Evolutionary conservation across 2,113 vertebrate genomes (phyloP).

Genomic region (Excalfactoria chinensis): DNA sequence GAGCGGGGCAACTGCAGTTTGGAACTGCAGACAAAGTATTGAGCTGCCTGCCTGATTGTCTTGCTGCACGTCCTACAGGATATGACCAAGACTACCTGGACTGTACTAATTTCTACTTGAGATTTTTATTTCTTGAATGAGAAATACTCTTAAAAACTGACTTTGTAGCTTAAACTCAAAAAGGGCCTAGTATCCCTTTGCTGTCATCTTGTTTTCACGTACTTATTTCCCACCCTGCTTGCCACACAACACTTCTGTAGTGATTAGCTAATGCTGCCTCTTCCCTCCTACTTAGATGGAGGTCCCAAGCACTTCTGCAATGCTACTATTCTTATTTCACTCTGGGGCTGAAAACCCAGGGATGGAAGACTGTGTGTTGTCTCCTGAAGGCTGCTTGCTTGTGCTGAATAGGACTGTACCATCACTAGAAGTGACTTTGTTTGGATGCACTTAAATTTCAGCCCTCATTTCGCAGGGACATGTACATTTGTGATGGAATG

Average conservation of each 20-base stretch:
- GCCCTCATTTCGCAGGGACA: background rate
- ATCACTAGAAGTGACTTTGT: background rate
- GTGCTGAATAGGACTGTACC: background rate
- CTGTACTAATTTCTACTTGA: background rate
- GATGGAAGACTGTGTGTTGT: background rate
- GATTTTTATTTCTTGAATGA: background rate
- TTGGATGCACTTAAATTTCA: background rate
- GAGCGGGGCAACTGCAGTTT: background rate
- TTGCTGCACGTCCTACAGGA: background rate
- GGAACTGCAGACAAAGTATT: background rate
- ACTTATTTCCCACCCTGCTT: background rate
- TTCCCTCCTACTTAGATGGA: background rate
- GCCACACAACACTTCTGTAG: background rate
- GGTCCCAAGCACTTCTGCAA: background rate
- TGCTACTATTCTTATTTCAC: background rate
- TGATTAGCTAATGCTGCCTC: conserved; percentile 24
- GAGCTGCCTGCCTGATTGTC: background rate
- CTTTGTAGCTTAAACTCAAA: background rate
- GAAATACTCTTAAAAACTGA: background rate
- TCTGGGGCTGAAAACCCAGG: background rate
- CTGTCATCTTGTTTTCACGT: background rate
- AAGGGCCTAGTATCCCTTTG: background rate
- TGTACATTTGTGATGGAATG: background rate
- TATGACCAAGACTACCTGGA: background rate
- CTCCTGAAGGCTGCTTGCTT: background rate